A percentile compares a stretch with the other conserved stretches of the same genome.
Conservation (phyloP, 2,113 vertebrate genomes). For the Mobula birostris region DNA sequence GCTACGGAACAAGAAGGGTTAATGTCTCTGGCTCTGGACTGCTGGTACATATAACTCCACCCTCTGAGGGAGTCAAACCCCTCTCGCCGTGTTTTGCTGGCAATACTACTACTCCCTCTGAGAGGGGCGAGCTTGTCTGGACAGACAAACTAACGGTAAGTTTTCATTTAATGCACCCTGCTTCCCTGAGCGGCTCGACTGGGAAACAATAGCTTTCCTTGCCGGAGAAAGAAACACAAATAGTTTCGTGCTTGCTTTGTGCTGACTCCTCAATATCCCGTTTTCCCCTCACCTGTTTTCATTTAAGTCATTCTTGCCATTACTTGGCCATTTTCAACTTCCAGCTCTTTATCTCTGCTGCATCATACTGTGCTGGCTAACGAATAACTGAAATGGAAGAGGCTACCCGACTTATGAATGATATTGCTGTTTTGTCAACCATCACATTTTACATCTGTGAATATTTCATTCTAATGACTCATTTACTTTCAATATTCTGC, state of each 20-base stretch:
- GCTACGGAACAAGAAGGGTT: not conserved
- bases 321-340: not conserved
- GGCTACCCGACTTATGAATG: not conserved
- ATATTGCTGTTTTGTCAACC: not conserved
- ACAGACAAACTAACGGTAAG: not conserved
- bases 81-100: not conserved
- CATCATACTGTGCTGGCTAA: constrained; percentile 5
- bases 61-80: not conserved
- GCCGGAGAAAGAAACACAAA: not conserved
- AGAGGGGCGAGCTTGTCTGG: not conserved
- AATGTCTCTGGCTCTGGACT: constrained; percentile 6
- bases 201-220: not conserved
- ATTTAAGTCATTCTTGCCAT: not conserved
- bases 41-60: not conserved
- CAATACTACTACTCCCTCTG: not conserved
- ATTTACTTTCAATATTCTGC: not conserved
- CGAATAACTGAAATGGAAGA: not conserved
- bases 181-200: not conserved
- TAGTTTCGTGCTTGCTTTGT: constrained; percentile 1
- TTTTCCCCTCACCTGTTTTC: constrained; percentile 27
- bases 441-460: not conserved
- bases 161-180: constrained; percentile 4
- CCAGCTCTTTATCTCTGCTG: not conserved
- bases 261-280: not conserved
- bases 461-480: not conserved